phyloP scores from a whole-genome alignment of 2,888 invertebrate genomes.

The Incurvaria masculella region DNA sequence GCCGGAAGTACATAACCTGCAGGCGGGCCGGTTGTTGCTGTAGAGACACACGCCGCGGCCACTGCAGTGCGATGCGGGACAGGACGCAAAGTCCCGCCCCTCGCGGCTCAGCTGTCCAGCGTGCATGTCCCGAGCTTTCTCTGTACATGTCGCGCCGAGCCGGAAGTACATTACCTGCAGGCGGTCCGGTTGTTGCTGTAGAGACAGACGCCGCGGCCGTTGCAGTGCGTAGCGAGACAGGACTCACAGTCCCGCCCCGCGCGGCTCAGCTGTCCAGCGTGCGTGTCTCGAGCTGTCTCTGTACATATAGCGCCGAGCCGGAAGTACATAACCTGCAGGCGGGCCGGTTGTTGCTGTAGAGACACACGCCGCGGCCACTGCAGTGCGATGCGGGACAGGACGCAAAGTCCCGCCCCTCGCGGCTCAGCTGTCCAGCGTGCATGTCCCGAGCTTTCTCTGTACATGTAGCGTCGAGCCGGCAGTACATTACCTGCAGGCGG shows the following conservation, averaged over 20 bases:
- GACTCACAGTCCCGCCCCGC: conserved; percentile 75
- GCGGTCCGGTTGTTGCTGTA: conserved; percentile 71
- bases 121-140: too few species aligned
- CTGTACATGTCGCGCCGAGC: too few species aligned
- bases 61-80: too few species aligned
- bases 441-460: neutral
- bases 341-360: conserved; percentile 70
- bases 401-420: conserved; percentile 73
- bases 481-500: conserved; percentile 69
- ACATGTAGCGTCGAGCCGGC: conserved; percentile 1
- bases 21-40: too few species aligned
- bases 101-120: too few species aligned
- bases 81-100: too few species aligned
- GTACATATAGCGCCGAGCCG: conserved; percentile 54
- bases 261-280: conserved; percentile 61
- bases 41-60: too few species aligned
- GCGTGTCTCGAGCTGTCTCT: conserved; percentile 72
- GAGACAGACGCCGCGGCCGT: conserved; percentile 77
- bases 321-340: conserved; percentile 66
- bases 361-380: conserved; percentile 80
- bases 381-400: conserved; percentile 77
- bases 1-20: too few species aligned
- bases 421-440: conserved; percentile 51
- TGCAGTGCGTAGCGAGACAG: conserved; percentile 77
- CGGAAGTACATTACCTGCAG: too few species aligned